These are phyloP conservation scores for Aphis craccivora DNA, from an alignment of 1,140 invertebrate species.

Conservation along the genomic window DNA sequence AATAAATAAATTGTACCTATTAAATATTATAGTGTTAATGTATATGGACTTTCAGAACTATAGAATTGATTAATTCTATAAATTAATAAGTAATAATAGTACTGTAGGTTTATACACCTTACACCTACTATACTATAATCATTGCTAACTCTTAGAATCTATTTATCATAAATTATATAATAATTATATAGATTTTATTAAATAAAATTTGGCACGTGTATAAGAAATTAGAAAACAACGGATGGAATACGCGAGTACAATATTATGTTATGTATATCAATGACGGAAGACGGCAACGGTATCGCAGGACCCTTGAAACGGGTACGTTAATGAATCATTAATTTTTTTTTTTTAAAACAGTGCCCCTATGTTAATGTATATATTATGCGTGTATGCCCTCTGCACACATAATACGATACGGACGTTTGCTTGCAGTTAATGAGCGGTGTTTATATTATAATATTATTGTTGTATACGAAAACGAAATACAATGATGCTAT, in stretches of 20 bases:
- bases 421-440: not conserved
- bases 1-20: not conserved
- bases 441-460: not conserved
- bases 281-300: not conserved
- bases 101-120: too few relatives aligned
- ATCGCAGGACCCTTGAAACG: not conserved
- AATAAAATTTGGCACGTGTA: not conserved
- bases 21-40: not conserved
- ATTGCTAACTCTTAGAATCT: too few relatives aligned
- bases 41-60: not conserved
- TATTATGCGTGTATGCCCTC: not conserved
- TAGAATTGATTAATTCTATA: too few relatives aligned
- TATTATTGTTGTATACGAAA: not conserved
- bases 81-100: not conserved
- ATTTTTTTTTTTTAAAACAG: not conserved
- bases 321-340: conserved; percentile 16
- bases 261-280: not conserved
- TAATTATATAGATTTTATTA: not conserved
- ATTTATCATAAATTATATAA: not conserved
- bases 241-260: not conserved
- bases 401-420: not conserved
- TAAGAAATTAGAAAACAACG: not conserved
- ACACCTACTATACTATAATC: not conserved
- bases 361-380: not conserved
- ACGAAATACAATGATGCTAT: not conserved